These are phyloP conservation scores for Eclectus roratus DNA, from an alignment of 2,113 vertebrate species.

Conservation along the genomic window DNA sequence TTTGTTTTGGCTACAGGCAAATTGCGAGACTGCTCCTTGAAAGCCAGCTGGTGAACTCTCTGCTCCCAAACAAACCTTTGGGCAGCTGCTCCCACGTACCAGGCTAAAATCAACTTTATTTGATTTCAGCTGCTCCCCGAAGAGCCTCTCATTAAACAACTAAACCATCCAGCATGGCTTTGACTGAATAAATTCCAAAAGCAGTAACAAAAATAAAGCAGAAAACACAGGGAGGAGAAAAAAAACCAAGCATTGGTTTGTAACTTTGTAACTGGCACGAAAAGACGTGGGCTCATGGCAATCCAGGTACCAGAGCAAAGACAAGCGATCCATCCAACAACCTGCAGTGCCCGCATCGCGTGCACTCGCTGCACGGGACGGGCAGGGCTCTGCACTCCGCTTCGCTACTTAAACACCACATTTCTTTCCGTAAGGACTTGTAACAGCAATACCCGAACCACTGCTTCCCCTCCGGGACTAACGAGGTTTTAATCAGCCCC, in stretches of 20 bases:
- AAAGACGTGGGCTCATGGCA: fast-evolving
- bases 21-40: background rate
- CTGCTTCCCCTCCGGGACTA: no score
- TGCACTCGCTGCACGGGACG: background rate
- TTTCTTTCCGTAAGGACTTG: no score
- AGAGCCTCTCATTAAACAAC: no score
- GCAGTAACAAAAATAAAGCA: fast-evolving
- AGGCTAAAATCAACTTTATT: background rate
- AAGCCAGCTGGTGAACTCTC: background rate
- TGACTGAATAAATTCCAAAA: fast-evolving
- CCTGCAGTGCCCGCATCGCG: background rate
- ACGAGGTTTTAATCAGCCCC: no score
- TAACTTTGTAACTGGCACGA: fast-evolving
- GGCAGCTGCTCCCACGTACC: fast-evolving
- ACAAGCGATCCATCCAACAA: fast-evolving
- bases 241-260: background rate
- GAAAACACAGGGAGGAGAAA: fast-evolving
- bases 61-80: background rate
- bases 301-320: background rate
- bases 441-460: background rate
- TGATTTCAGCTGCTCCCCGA: fast-evolving
- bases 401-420: background rate
- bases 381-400: background rate
- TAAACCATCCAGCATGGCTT: fast-evolving
- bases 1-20: background rate